Evolutionary conservation across 2,888 invertebrate species (phyloP), one percentile per base, ranked within the genome.

Genomic region (Rhamnusium bicolor): DNA sequence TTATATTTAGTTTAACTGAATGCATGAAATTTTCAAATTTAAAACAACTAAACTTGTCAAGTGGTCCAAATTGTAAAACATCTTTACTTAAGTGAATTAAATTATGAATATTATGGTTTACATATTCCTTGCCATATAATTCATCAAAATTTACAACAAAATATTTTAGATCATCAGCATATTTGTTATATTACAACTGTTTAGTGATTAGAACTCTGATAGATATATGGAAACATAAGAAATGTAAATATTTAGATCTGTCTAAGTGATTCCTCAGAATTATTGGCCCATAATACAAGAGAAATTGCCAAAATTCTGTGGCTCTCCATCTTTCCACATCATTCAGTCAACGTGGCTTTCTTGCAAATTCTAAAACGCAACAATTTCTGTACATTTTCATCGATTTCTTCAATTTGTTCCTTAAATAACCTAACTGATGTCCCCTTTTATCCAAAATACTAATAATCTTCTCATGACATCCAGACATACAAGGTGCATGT

Each of bases 41-140:
- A 32, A 68, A 68, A 21, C 56, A 40, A 14, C 58, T 68, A 46
- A 68, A 56, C 6, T 56, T 21, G 24, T 68, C 67, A 6, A 58
- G 27, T 14, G 56, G 40, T 8, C 67, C 67, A 56, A 58, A 27
- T 27, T 51, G 21, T 65, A 49, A 6, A 3, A 65, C 65, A 14
- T 65, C 65, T 49, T 14, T 18, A 14, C 49, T 29, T 24, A 65
- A 53, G 29, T 65, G 49, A 27, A 49, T 29, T 24, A 69, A 61
- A 10, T 61, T 61, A 14, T 69, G 61, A 7, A 69, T 49, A 53
- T 69, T 69, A 32, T 69, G 61, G 12, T 58, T 58, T 2, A 68
- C n/a, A 51, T 68, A 58, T 60, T 60, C 47, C 7, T 19, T 32
- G n/a, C 61, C 69, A 32, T 69, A 69, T 18, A 61, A 32, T 4